Base-by-base conservation (phyloP, 2,113 vertebrate species). In the Cyphotilapia sp. region DNA sequence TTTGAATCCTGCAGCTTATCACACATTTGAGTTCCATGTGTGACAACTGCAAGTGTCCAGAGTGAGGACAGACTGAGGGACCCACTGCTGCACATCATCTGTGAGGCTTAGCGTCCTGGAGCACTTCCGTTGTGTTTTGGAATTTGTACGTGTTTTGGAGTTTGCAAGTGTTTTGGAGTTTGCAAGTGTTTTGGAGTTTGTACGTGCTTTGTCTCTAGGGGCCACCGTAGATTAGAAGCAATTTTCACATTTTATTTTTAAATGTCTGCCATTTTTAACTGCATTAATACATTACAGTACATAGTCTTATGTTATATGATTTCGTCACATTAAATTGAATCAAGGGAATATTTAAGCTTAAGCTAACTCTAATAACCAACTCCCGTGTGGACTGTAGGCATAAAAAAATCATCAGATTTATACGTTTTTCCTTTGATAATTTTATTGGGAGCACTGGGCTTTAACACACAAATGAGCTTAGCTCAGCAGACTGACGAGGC, bases 381-480 rank as follows among this genome's bases (percentile, higher is more conserved):
- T 61, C 42, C 80, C 35, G 82, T 80, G 82, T 61, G 63, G 81
- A 86, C 9, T 42, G 45, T 49, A 78, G 66, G 42, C 63, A 57
- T 89, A 89, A 91, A 89, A 90, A 91, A 93, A 92, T 93, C 61
- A 84, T 91, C 87, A 82, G 31, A 81, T 90, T 91, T 87, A 89
- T 83, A 69, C 22, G 61, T 93, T 93, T 87, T 91, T 16, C 87
- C 57, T 45, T 85, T 40, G 84, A 85, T 92, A 84, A 93, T 93
- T 94, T 89, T 40, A 92, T 86, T 27, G 57, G 51, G 49, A 59
- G 80, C 35, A 40, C 51, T 31, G 82, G 31, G 80, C 81, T 82
- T 85, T 83, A 88, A 86, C 19, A 8, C 85, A 63, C 81, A 86
- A 83, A 94, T 74, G 63, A 81, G 83, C 76, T 88, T 9, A 88